Conservation (phyloP, 53 echinoderm and acorn worm species). For the Arbacia lixula region DNA sequence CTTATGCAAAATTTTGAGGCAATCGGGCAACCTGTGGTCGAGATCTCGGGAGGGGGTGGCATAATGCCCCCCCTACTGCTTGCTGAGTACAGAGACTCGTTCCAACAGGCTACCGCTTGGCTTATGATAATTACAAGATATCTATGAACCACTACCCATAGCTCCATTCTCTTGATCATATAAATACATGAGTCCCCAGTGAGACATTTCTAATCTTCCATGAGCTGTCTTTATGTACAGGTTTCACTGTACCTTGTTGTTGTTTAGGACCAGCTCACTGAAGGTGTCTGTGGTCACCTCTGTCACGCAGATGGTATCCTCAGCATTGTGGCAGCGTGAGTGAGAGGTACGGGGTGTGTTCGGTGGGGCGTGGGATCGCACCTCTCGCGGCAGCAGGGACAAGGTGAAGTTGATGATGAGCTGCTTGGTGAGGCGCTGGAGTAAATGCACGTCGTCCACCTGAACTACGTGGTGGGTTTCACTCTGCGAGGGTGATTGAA, state of each 20-base stretch:
- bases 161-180: too few species aligned
- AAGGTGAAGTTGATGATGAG: conserved; percentile 80
- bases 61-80: too few species aligned
- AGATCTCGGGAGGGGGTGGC: too few species aligned
- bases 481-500: conserved; percentile 53
- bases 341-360: neutral
- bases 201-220: too few species aligned
- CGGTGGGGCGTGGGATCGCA: conserved; percentile 50
- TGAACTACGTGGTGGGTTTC: conserved; percentile 76
- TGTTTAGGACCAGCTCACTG: conserved; percentile 75
- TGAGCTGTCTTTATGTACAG: too few species aligned
- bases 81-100: too few species aligned
- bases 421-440: conserved; percentile 49
- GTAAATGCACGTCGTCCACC: conserved; percentile 27
- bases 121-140: too few species aligned
- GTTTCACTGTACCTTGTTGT: conserved; percentile 81
- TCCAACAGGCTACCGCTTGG: too few species aligned
- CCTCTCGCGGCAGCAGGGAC: conserved; percentile 69
- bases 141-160: too few species aligned
- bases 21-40: too few species aligned
- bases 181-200: too few species aligned
- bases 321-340: neutral
- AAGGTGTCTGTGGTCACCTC: conserved; percentile 80
- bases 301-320: conserved; percentile 62
- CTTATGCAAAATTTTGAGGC: too few species aligned